These are phyloP conservation scores for Prenolepis imparis DNA, from an alignment of 2,888 invertebrate species.

Conservation along the genomic window DNA sequence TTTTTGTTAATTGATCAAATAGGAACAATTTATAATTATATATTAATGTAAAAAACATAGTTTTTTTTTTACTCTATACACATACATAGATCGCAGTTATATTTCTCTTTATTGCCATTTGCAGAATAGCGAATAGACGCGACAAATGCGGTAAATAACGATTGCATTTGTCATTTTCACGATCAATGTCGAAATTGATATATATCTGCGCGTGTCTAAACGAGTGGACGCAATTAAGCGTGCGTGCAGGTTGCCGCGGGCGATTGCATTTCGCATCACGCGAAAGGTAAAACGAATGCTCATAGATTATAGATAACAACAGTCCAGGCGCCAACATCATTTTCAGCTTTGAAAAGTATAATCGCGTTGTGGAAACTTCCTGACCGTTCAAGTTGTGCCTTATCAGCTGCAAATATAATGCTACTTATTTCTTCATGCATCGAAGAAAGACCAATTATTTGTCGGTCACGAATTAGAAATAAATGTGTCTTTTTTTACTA, in stretches of 20 bases:
- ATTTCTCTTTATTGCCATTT: background rate
- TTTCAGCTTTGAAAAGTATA: conserved; percentile 61
- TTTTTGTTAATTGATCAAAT: conserved; percentile 5
- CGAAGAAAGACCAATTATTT: conserved; percentile 19
- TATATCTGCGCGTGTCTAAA: conserved; percentile 29
- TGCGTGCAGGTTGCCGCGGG: conserved; percentile 26
- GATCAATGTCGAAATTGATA: conserved; percentile 40
- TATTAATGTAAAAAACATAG: background rate
- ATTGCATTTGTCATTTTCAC: conserved; percentile 41
- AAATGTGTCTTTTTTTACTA: too few relatives aligned
- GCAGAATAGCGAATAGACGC: background rate
- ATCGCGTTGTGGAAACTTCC: conserved; percentile 70
- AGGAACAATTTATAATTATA: too few relatives aligned
- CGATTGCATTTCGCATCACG: conserved; percentile 55
- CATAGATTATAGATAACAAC: conserved; percentile 75
- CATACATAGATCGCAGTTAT: background rate
- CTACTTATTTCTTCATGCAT: background rate
- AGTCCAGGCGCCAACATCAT: conserved; percentile 71
- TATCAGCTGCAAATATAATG: conserved; percentile 50
- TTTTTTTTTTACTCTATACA: background rate
- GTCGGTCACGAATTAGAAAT: too few relatives aligned
- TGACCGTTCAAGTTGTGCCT: conserved; percentile 71
- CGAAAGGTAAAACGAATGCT: conserved; percentile 67
- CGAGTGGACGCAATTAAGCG: conserved; percentile 35
- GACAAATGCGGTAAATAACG: conserved; percentile 12